Percentiles rank a stretch among this genome's conserved stretches.
Evolutionary conservation across 2,888 invertebrate species (phyloP).

Genomic region (Heteromyza rotundicornis): DNA sequence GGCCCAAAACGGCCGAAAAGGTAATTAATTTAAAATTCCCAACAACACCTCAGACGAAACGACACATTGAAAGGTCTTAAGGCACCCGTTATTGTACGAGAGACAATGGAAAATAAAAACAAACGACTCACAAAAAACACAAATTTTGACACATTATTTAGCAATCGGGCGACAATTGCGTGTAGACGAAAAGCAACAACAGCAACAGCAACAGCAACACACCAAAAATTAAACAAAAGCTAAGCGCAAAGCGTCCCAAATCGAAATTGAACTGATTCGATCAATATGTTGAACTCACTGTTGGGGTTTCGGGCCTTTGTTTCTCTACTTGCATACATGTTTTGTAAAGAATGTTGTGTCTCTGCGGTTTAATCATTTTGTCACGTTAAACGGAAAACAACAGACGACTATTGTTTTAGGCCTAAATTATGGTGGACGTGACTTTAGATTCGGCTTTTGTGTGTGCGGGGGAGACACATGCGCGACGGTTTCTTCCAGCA

Average conservation of each 20-base stretch:
- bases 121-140: not conserved
- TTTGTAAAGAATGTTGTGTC: not conserved
- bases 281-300: not conserved
- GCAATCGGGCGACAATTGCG: constrained; percentile 28
- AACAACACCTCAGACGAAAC: constrained; percentile 42
- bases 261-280: constrained; percentile 3
- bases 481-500: no score
- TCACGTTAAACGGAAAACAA: constrained; percentile 28
- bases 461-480: not conserved
- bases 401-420: constrained; percentile 25
- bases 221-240: not conserved
- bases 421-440: constrained; percentile 31
- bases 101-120: constrained; percentile 4
- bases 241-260: not conserved
- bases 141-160: constrained; percentile 35
- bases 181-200: not conserved
- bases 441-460: constrained; percentile 15
- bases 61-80: constrained; percentile 52
- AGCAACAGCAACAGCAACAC: constrained; percentile 10
- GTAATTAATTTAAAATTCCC: constrained; percentile 52
- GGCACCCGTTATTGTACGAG: constrained; percentile 39
- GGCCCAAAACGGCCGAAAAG: constrained; percentile 37
- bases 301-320: not conserved
- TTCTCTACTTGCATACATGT: not conserved
- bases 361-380: constrained; percentile 11